Conservation (phyloP, 2,888 invertebrate species). For the Melanchra persicariae region DNA sequence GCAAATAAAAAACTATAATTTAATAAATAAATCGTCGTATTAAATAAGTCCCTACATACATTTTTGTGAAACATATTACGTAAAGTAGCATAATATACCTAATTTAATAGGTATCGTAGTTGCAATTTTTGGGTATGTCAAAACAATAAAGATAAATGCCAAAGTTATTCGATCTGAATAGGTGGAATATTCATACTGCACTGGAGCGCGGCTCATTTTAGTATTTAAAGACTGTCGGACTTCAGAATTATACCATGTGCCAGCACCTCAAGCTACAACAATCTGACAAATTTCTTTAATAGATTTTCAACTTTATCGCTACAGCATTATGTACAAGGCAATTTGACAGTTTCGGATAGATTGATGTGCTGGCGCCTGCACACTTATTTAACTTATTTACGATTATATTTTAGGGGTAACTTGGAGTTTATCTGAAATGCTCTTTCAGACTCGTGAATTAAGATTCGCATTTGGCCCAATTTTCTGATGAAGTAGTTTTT, state of each 20-base stretch:
- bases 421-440: conserved; percentile 2
- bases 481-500: not conserved
- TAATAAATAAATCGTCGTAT: not conserved
- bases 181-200: not conserved
- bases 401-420: not conserved
- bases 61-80: conserved; percentile 16
- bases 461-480: not conserved
- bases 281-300: too few relatives aligned
- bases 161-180: conserved; percentile 14
- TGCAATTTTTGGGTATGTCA: not conserved
- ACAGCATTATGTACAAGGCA: too few relatives aligned
- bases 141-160: not conserved
- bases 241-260: not conserved
- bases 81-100: not conserved
- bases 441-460: not conserved
- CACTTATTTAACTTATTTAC: not conserved
- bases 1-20: not conserved
- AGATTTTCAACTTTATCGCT: too few relatives aligned
- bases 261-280: too few relatives aligned
- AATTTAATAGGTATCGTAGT: not conserved
- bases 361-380: too few relatives aligned
- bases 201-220: not conserved
- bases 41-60: not conserved
- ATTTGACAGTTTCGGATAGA: too few relatives aligned
- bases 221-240: not conserved